These are phyloP conservation scores for Coreius guichenoti DNA, from an alignment of 2,797 vertebrate species.

Conservation along the genomic window DNA sequence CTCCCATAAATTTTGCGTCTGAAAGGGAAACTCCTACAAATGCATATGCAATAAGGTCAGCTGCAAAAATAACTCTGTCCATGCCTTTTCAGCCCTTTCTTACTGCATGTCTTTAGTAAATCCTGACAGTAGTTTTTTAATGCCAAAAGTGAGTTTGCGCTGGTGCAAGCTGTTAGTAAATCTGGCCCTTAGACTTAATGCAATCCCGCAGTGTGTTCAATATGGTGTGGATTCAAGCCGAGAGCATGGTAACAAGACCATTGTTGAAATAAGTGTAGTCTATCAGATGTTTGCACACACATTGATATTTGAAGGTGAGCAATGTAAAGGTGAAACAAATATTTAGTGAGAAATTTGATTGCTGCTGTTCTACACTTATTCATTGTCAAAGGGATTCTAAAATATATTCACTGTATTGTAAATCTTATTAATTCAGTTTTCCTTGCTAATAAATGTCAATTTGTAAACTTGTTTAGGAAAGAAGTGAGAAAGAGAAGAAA, in stretches of 20 bases:
- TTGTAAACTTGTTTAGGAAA: neutral
- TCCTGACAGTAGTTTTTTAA: no score
- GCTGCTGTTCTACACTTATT: neutral
- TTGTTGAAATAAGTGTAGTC: neutral
- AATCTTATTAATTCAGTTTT: conserved; percentile 13
- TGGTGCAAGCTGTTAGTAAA: no score
- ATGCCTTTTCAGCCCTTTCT: no score
- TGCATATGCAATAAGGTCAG: no score
- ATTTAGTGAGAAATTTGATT: neutral
- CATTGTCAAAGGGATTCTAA: neutral
- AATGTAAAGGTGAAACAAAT: conserved; percentile 4
- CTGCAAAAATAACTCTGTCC: no score
- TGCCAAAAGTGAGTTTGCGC: no score
- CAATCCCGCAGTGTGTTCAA: neutral
- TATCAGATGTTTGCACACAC: neutral
- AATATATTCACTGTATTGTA: neutral
- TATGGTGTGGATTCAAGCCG: neutral
- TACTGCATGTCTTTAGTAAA: no score
- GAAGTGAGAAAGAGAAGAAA: neutral
- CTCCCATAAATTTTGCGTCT: no score
- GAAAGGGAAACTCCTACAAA: no score
- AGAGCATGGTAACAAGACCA: neutral
- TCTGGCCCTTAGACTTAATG: neutral
- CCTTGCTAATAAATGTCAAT: conserved; percentile 18
- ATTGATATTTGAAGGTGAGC: conserved; percentile 9